Evolutionary conservation across 2,113 vertebrate genomes (phyloP).

Genomic region (Crotalus tigris): DNA sequence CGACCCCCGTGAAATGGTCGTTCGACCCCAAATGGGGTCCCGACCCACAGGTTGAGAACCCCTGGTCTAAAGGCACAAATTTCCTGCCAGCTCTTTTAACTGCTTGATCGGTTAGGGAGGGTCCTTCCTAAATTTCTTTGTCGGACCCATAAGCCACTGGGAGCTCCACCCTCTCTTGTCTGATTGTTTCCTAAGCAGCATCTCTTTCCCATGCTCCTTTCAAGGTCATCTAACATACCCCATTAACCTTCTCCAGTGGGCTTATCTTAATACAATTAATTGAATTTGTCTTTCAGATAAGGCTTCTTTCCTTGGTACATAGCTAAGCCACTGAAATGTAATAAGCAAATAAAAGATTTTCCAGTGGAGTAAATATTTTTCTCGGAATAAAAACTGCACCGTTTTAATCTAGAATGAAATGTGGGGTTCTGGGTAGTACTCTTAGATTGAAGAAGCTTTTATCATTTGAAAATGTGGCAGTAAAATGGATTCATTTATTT

Average conservation of each 20-base stretch:
- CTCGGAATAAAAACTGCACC: slow-evolving; percentile 18
- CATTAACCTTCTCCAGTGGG: neutral
- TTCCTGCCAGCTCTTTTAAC: neutral
- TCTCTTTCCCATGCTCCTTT: neutral
- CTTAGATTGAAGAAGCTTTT: neutral
- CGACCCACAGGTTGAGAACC: no score
- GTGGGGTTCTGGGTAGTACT: neutral
- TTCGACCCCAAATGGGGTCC: no score
- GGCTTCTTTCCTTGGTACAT: neutral
- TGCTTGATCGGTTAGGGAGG: neutral
- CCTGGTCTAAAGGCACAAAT: neutral
- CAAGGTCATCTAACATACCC: neutral
- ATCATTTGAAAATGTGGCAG: neutral
- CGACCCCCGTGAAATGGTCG: no score
- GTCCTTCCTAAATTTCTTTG: neutral
- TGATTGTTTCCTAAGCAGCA: neutral
- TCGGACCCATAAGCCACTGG: neutral
- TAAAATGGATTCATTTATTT: neutral
- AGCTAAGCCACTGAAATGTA: neutral
- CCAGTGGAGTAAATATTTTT: slow-evolving; percentile 2
- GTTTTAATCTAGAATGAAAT: neutral
- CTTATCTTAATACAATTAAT: neutral
- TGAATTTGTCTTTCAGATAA: neutral
- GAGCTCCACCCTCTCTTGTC: neutral
- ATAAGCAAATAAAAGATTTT: neutral